A percentile compares a stretch with the other conserved stretches of the same genome.
Evolutionary conservation across 2,113 vertebrate species (phyloP).

Genomic region (Caranx ignobilis): DNA sequence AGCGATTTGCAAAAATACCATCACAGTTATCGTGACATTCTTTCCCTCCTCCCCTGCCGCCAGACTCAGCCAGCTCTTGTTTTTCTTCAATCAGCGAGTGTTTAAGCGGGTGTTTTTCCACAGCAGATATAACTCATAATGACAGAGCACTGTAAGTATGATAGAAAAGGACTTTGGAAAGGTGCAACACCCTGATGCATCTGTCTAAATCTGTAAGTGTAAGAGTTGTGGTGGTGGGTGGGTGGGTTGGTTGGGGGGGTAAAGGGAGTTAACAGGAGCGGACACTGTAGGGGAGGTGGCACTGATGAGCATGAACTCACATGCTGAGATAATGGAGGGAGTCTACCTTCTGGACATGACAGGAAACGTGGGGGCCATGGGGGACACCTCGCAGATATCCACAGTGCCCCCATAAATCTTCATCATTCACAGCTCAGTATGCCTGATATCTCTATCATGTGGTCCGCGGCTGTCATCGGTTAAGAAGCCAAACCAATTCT

Average conservation of each 20-base stretch:
- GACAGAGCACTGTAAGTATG: conserved; percentile 48
- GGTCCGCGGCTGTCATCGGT: conserved; percentile 38
- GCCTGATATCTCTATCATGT: conserved; percentile 67
- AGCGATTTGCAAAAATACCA: conserved; percentile 23
- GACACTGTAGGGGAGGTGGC: conserved; percentile 46
- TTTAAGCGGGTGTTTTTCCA: conserved; percentile 56
- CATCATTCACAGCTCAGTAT: conserved; percentile 49
- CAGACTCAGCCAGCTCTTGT: conserved; percentile 12
- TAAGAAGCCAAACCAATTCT: conserved; percentile 42
- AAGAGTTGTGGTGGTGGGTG: conserved; percentile 10
- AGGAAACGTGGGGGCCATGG: conserved; percentile 49
- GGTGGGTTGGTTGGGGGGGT: conserved; percentile 20
- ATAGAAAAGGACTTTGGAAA: conserved; percentile 52
- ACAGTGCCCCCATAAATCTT: conserved; percentile 61
- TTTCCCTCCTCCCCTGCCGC: neutral
- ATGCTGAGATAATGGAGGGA: conserved; percentile 44
- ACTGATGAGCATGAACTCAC: conserved; percentile 55
- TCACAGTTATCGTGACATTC: neutral
- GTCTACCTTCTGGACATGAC: conserved; percentile 49
- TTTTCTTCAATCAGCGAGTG: conserved; percentile 44
- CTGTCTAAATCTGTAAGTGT: conserved; percentile 50
- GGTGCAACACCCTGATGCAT: conserved; percentile 50
- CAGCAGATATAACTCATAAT: conserved; percentile 53
- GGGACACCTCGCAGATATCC: conserved; percentile 47
- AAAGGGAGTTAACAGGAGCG: conserved; percentile 41